A percentile compares a stretch with the other conserved stretches of the same genome.
phyloP scores from a whole-genome alignment of 2,797 vertebrate genomes.

The Eulemur mongoz region DNA sequence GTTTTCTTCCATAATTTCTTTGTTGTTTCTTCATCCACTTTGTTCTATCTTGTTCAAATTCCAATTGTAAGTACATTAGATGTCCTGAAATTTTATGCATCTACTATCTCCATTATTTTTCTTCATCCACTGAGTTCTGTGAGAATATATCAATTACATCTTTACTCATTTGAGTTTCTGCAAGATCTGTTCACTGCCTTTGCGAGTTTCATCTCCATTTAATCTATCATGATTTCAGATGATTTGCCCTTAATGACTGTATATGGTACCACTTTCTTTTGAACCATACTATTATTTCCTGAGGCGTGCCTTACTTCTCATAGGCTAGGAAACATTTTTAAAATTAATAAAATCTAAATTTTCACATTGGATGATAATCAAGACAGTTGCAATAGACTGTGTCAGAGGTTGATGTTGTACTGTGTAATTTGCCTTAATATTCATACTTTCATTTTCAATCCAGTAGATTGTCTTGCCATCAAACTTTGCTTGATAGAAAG shows the following conservation, averaged over 20 bases:
- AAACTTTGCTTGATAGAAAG: neutral
- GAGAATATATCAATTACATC: neutral
- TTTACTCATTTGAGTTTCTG: neutral
- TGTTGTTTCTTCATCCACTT: neutral
- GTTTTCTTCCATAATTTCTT: constrained; percentile 21
- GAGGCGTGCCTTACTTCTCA: neutral
- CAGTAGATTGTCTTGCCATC: neutral
- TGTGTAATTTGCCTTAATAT: neutral
- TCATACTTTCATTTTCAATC: neutral
- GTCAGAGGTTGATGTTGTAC: neutral
- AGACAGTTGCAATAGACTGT: neutral
- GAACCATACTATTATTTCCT: neutral
- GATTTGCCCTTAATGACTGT: neutral
- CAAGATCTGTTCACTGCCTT: neutral
- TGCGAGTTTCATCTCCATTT: neutral
- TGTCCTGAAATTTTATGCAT: neutral
- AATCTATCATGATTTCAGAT: neutral
- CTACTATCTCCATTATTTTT: neutral
- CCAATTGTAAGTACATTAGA: neutral
- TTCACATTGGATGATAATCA: neutral
- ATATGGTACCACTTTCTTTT: neutral
- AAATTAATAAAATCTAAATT: neutral
- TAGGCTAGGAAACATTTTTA: neutral
- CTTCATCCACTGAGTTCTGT: neutral
- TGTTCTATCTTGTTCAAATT: neutral